Evolutionary conservation across 1,140 invertebrate species (phyloP), one percentile per base, ranked within the genome.

Genomic region (Brachionus angularis): DNA sequence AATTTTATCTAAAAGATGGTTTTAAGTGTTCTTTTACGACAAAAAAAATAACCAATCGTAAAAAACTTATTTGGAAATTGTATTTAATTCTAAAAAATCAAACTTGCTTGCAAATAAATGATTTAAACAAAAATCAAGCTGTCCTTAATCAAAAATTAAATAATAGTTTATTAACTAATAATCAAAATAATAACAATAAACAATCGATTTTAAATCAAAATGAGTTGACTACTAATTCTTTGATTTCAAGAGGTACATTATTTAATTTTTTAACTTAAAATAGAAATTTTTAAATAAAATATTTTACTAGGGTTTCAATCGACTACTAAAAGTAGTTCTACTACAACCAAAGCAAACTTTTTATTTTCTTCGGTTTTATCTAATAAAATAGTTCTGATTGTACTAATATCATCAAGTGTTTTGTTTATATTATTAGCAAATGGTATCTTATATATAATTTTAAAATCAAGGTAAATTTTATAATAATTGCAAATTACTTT

Each of bases 51-150:
- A 58, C 53, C 25, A 58, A 58, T 58, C 44, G 62, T 14, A 67
- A 67, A 36, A 46, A 50, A 34, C 21, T 67, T 4, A 67, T 47
- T 8, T 67, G 62, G 62, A 67, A 67, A 25, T 34, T 67, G 62
- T 50, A 47, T 46, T 33, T 67, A 5, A 67, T 67, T 16, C 42
- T 29, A 5, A 46, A 50, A 18, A 67, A 67, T 34, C 62, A 67
- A 46, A 67, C 62, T 16, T 67, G 62, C 27, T 31, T 67, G 25
- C 62, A 67, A 67, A 50, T 50, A 42, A 58, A 58, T 25, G 53
- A 58, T 23, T 7, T 58, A 1, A 36, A n/a, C n/a, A n/a, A n/a
- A n/a, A n/a, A n/a, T n/a, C n/a, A n/a, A n/a, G n/a, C n/a, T n/a
- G n/a, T n/a, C n/a, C n/a, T n/a, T n/a, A n/a, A n/a, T n/a, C n/a